Conservation (phyloP, 2,797 vertebrate genomes). For the Rhynchotus rufescens region DNA sequence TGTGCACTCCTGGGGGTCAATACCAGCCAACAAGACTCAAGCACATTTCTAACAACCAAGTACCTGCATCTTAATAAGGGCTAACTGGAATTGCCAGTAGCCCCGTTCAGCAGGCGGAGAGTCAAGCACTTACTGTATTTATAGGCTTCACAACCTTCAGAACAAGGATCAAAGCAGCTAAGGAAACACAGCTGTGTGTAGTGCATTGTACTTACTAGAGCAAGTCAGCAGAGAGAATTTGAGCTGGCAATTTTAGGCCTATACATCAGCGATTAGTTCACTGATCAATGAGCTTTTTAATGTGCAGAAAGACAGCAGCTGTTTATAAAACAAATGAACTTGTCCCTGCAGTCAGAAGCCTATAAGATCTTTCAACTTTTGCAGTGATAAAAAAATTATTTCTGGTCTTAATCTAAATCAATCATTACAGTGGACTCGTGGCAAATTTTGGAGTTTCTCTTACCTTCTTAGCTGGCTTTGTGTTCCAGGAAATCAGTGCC, state of each 20-base stretch:
- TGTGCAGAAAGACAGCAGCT: background rate
- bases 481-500: background rate
- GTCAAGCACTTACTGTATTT: background rate
- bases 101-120: background rate
- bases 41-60: background rate
- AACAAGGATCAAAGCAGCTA: background rate
- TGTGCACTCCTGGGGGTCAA: too few species aligned
- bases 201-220: background rate
- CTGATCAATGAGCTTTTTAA: background rate
- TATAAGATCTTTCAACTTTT: background rate
- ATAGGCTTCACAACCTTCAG: background rate
- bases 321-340: background rate
- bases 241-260: background rate
- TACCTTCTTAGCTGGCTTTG: background rate
- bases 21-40: background rate
- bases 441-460: background rate
- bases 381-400: background rate
- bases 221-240: background rate
- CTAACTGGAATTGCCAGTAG: background rate
- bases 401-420: background rate
- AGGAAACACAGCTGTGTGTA: background rate
- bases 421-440: rapidly evolving
- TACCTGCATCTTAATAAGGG: background rate
- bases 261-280: background rate
- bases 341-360: background rate